Evolutionary conservation across 2,797 vertebrate genomes (phyloP).

Genomic region (Chaetodon trifasciatus): DNA sequence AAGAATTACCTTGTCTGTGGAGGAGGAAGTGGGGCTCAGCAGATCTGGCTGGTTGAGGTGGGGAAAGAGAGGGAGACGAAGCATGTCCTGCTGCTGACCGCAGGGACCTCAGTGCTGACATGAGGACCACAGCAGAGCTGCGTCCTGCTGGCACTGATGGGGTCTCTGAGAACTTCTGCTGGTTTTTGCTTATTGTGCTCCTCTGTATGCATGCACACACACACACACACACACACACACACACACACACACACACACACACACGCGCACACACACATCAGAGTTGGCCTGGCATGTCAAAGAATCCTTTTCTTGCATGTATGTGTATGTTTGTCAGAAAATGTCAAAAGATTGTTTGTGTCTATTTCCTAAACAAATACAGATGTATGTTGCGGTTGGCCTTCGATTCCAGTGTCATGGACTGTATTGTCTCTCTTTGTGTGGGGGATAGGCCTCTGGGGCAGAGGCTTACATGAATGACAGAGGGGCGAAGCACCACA

Average conservation of each 20-base stretch:
- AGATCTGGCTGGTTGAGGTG: conserved; percentile 16
- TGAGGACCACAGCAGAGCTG: conserved; percentile 53
- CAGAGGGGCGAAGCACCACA: conserved; percentile 59
- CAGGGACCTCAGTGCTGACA: conserved; percentile 58
- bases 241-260: conserved; percentile 42
- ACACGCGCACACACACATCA: conserved; percentile 33
- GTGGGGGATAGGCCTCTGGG: conserved; percentile 56
- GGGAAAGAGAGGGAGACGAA: conserved; percentile 42
- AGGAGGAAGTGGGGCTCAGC: conserved; percentile 1
- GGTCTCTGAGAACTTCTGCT: conserved; percentile 29
- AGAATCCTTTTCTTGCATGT: conserved; percentile 28
- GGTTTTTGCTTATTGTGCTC: conserved; percentile 39
- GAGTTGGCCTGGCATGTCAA: conserved; percentile 12
- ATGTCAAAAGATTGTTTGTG: conserved; percentile 60
- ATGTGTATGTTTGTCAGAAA: conserved; percentile 59
- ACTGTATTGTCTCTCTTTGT: conserved; percentile 69
- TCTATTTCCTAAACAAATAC: conserved; percentile 69
- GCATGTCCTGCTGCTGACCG: conserved; percentile 42
- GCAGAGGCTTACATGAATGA: conserved; percentile 55
- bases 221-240: conserved; percentile 41
- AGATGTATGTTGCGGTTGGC: conserved; percentile 75
- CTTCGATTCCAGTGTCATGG: conserved; percentile 59
- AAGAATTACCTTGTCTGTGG: conserved; percentile 53
- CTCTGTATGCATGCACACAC: conserved; percentile 19
- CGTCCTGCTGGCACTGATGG: conserved; percentile 30